Evolutionary conservation across 1,140 invertebrate species (phyloP).

Genomic region (Zaprionus africanus): DNA sequence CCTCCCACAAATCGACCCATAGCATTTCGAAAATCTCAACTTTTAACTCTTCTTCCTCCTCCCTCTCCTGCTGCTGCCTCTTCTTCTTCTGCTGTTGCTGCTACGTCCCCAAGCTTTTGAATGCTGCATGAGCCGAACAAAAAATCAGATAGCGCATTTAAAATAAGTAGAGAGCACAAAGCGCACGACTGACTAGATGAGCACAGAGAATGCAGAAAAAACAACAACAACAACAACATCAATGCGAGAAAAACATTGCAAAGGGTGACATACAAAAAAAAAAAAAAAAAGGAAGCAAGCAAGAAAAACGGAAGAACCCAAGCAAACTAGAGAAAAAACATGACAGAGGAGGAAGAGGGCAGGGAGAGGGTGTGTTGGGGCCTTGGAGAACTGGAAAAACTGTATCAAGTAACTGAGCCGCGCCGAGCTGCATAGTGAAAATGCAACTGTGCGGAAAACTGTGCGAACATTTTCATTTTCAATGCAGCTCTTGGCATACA

Average conservation of each 20-base stretch:
- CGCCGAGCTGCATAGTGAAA: slow-evolving; percentile 78
- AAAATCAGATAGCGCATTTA: slow-evolving; percentile 79
- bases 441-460: slow-evolving; percentile 82
- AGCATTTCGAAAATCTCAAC: slow-evolving; percentile 57
- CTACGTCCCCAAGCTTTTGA: slow-evolving; percentile 56
- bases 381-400: slow-evolving; percentile 50
- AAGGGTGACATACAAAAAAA: slow-evolving; percentile 43
- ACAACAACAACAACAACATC: slow-evolving; percentile 34
- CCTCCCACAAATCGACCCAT: not conserved
- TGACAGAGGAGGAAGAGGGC: not conserved
- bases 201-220: slow-evolving; percentile 42
- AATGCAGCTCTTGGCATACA: slow-evolving; percentile 76
- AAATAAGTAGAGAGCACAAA: slow-evolving; percentile 77
- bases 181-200: slow-evolving; percentile 77
- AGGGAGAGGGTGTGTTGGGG: not conserved
- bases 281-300: slow-evolving; percentile 16
- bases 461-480: slow-evolving; percentile 83
- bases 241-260: slow-evolving; percentile 55
- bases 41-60: slow-evolving; percentile 58
- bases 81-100: not conserved
- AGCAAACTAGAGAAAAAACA: slow-evolving; percentile 39
- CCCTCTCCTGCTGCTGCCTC: not conserved
- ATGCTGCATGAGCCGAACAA: slow-evolving; percentile 70
- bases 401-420: slow-evolving; percentile 81
- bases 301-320: slow-evolving; percentile 16